phyloP scores from a whole-genome alignment of 2,797 vertebrate species.

The Aphelocoma californica region DNA sequence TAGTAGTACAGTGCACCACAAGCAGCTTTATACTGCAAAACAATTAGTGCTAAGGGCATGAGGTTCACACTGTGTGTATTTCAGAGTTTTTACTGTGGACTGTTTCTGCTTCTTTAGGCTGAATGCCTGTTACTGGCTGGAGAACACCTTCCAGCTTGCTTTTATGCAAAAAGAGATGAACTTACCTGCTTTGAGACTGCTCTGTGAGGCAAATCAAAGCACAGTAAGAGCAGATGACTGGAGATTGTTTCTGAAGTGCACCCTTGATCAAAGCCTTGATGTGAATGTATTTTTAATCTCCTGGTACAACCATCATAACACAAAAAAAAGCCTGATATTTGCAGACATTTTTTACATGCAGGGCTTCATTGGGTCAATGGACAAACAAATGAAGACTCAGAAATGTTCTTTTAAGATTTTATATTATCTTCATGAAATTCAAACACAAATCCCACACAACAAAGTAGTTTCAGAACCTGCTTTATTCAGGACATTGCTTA shows the following conservation, averaged over 20 bases:
- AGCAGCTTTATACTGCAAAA: not conserved
- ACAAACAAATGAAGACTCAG: not conserved
- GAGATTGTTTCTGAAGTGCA: not conserved
- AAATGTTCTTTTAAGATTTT: not conserved
- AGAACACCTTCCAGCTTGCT: not conserved
- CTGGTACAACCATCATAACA: not conserved
- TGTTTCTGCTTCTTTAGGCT: not conserved
- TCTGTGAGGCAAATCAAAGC: not conserved
- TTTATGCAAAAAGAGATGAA: not conserved
- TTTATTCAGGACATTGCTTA: not conserved
- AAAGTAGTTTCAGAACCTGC: not conserved
- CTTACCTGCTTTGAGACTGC: not conserved
- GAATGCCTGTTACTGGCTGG: not conserved
- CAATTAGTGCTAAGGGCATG: not conserved
- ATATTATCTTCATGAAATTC: not conserved
- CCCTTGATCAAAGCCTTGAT: not conserved
- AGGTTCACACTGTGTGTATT: not conserved
- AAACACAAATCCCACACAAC: not conserved
- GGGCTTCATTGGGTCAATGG: not conserved
- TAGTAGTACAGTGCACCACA: not conserved
- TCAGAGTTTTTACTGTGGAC: not conserved
- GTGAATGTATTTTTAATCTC: not conserved
- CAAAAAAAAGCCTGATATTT: not conserved
- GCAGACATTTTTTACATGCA: not conserved
- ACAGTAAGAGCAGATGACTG: not conserved